Percentiles rank a stretch among this genome's conserved stretches.
phyloP scores from a whole-genome alignment of 1,140 invertebrate species.

The Penaeus indicus region DNA sequence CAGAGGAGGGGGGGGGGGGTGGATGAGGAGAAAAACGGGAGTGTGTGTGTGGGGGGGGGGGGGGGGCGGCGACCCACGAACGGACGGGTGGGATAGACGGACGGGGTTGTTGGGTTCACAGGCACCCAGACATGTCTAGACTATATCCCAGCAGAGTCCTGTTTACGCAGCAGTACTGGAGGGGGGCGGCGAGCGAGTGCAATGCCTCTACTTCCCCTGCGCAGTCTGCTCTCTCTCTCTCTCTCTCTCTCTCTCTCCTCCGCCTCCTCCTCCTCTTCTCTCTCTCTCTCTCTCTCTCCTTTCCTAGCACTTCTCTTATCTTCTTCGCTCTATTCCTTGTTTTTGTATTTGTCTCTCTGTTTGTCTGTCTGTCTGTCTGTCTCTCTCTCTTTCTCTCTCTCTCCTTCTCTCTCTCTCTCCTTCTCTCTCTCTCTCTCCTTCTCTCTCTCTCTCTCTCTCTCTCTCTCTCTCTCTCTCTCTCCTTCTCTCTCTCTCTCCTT shows the following conservation, averaged over 20 bases:
- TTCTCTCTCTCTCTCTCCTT: neutral
- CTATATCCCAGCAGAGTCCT: no score
- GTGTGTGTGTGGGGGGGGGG: no score
- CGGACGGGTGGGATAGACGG: no score
- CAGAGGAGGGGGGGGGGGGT: no score
- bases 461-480: neutral
- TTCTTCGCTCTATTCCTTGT: neutral
- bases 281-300: neutral
- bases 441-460: neutral
- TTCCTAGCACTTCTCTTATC: neutral
- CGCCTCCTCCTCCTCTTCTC: neutral
- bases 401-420: neutral
- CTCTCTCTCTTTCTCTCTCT: neutral
- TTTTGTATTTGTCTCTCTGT: neutral
- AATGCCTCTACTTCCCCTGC: no score
- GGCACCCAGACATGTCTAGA: no score
- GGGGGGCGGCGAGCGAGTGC: no score
- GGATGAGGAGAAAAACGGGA: no score
- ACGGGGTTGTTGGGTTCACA: no score
- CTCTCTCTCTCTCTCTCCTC: slow-evolving; percentile 11
- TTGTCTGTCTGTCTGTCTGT: neutral
- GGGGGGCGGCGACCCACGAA: no score
- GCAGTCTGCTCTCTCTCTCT: neutral
- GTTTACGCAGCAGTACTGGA: no score
- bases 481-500: no score